These are phyloP conservation scores for Peromyscus attwateri DNA, from an alignment of 2,797 vertebrate species.

Conservation along the genomic window DNA sequence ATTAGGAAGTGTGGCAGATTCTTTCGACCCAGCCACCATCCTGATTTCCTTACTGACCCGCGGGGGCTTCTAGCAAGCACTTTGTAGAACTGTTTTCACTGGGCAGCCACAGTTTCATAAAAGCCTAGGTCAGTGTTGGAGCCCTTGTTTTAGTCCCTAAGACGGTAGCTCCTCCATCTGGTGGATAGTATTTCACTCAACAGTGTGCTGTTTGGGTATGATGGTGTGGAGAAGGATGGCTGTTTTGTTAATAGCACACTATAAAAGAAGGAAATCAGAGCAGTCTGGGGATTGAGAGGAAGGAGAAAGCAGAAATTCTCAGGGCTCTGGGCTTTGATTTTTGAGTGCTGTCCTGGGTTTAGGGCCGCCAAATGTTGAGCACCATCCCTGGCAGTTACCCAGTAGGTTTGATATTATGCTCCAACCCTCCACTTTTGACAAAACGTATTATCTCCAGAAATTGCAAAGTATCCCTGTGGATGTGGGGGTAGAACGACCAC, in stretches of 20 bases:
- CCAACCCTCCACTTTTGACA: not conserved
- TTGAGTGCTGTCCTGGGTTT: not conserved
- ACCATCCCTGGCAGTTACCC: not conserved
- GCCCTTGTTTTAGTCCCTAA: conserved; percentile 14
- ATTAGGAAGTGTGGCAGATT: conserved; percentile 66
- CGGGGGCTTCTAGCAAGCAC: not conserved
- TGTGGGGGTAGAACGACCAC: not conserved
- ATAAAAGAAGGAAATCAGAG: conserved; percentile 50
- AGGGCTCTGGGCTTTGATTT: not conserved
- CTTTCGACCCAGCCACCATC: conserved; percentile 24
- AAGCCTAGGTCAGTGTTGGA: not conserved
- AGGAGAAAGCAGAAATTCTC: conserved; percentile 26
- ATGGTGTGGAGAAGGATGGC: conserved; percentile 38
- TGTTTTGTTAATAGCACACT: conserved; percentile 66
- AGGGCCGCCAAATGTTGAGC: not conserved
- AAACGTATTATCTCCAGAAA: conserved; percentile 32
- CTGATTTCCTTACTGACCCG: conserved; percentile 34
- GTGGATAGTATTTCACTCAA: not conserved
- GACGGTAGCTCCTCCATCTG: not conserved
- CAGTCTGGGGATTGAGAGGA: not conserved
- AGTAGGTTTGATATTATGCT: not conserved
- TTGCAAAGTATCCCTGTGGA: not conserved
- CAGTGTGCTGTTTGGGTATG: conserved; percentile 26
- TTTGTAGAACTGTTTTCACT: conserved; percentile 48
- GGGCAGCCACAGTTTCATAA: not conserved